Evolutionary conservation across 2,888 invertebrate genomes (phyloP).

Genomic region (Diogma glabrata): DNA sequence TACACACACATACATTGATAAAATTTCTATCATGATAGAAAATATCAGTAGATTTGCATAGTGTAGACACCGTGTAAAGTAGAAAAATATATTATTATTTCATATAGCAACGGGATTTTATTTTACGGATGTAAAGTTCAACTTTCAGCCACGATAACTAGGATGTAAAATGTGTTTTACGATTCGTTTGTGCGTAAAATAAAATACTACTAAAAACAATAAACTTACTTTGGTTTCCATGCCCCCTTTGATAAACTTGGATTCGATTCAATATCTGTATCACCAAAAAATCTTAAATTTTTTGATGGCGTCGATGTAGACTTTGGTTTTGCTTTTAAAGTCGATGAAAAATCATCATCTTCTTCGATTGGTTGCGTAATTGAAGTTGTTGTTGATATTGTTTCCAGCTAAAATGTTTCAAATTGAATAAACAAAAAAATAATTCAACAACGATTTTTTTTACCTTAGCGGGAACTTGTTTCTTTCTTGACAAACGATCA

Average conservation of each 20-base stretch:
- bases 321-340: constrained; percentile 4
- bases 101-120: no score
- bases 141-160: no score
- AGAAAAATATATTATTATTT: no score
- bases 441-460: no score
- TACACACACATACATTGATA: neutral
- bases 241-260: constrained; percentile 38
- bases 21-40: neutral
- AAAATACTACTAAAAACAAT: neutral
- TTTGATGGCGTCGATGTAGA: constrained; percentile 36
- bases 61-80: no score
- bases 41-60: constrained; percentile 1
- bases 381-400: constrained; percentile 5
- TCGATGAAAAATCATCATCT: constrained; percentile 7
- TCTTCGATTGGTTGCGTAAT: constrained; percentile 2
- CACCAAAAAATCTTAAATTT: constrained; percentile 72
- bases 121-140: no score
- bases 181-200: no score
- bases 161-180: no score
- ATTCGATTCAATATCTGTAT: constrained; percentile 68
- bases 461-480: constrained; percentile 24
- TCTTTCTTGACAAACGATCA: constrained; percentile 60
- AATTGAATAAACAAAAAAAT: neutral
- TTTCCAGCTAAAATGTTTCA: neutral
- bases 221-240: constrained; percentile 26